A percentile compares a stretch with the other conserved stretches of the same genome.
These are phyloP conservation scores for Phortica magna DNA, from an alignment of 2,888 invertebrate species.

Conservation along the genomic window DNA sequence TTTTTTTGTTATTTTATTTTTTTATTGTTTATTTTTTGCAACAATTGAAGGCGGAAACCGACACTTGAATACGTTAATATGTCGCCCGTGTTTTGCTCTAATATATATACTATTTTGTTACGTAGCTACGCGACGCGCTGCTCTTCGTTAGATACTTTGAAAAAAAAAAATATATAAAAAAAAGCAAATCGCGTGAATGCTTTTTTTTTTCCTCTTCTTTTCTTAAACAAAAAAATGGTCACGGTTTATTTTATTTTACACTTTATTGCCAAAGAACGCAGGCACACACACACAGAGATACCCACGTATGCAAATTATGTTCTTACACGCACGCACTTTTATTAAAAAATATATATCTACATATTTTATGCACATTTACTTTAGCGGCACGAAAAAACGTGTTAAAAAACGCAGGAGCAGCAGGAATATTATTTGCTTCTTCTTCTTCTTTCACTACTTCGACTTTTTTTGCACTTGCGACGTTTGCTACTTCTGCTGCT, in stretches of 20 bases:
- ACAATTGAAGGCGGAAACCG: constrained; percentile 58
- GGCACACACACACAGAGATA: background rate
- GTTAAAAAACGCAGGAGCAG: background rate
- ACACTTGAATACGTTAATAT: constrained; percentile 54
- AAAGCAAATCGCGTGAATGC: background rate
- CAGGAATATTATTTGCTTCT: background rate
- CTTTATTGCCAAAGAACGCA: constrained; percentile 10
- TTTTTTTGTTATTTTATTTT: constrained; percentile 32
- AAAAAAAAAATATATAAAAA: background rate
- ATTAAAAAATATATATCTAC: background rate
- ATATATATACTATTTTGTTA: background rate
- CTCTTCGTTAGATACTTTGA: too few relatives aligned
- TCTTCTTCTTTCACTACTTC: constrained; percentile 51
- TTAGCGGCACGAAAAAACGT: background rate
- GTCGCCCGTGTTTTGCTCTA: background rate
- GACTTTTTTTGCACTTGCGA: constrained; percentile 31
- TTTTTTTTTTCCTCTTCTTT: background rate
- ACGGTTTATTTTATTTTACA: too few relatives aligned
- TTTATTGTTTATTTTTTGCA: constrained; percentile 5
- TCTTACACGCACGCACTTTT: background rate
- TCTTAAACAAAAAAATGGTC: background rate
- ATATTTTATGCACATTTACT: background rate
- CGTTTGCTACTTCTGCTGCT: constrained; percentile 52
- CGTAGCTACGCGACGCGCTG: background rate
- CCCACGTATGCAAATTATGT: too few relatives aligned